phyloP scores from a whole-genome alignment of 2,888 invertebrate species.

The Lordiphosa andalusiaca region DNA sequence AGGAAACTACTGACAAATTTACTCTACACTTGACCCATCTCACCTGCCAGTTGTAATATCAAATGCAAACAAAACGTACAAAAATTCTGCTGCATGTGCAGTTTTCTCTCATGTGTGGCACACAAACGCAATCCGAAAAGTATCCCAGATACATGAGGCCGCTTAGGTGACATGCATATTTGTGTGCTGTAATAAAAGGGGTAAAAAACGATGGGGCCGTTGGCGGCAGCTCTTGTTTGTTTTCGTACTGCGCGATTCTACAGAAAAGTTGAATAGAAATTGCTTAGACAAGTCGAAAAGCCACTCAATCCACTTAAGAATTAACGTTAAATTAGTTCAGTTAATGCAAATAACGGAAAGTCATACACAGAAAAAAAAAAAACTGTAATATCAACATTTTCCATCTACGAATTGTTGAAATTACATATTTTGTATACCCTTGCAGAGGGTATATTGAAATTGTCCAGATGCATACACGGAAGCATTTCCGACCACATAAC shows the following conservation, averaged over 20 bases:
- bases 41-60: conserved; percentile 20
- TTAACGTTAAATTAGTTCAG: no score
- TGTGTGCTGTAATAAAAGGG: conserved; percentile 7
- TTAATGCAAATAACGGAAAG: no score
- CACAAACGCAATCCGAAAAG: conserved; percentile 14
- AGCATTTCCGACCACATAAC: no score
- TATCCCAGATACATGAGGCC: conserved; percentile 23
- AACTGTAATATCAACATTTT: no score
- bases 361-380: no score
- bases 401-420: no score
- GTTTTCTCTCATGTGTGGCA: conserved; percentile 19
- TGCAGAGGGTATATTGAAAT: no score
- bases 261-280: background rate
- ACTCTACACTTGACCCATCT: conserved; percentile 2
- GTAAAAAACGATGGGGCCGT: conserved; percentile 17
- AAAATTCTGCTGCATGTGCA: conserved; percentile 29
- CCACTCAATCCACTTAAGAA: no score
- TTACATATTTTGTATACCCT: no score
- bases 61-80: conserved; percentile 45
- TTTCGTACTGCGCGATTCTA: background rate
- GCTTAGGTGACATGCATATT: conserved; percentile 22
- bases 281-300: no score
- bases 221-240: conserved; percentile 21
- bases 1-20: no score
- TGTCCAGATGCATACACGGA: no score